phyloP scores from a whole-genome alignment of 2,113 vertebrate species.

The Anolis sagrei region DNA sequence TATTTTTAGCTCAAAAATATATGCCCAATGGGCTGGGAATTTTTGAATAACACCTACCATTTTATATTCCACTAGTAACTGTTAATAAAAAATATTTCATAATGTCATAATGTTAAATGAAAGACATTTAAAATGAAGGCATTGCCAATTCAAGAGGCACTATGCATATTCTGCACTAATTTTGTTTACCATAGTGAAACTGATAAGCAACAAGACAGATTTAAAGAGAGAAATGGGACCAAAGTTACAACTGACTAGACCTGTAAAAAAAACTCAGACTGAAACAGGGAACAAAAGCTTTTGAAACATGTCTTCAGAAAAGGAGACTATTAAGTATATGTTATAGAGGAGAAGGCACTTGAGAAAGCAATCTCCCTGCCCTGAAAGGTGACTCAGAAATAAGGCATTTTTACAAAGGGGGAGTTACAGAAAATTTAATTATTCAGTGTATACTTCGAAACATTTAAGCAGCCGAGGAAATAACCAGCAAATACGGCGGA shows the following conservation, averaged over 20 bases:
- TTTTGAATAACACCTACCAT: not conserved
- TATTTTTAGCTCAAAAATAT: not conserved
- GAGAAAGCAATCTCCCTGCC: too few relatives aligned
- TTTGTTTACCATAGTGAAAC: not conserved
- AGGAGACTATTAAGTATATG: not conserved
- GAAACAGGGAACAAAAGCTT: not conserved
- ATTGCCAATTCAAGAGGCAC: not conserved
- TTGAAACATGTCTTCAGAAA: too few relatives aligned
- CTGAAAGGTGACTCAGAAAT: too few relatives aligned
- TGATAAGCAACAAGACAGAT: not conserved
- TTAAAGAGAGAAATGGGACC: not conserved
- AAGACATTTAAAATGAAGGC: not conserved
- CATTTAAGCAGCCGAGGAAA: not conserved
- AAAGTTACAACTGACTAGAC: not conserved
- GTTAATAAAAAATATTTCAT: not conserved
- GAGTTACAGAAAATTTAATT: too few relatives aligned
- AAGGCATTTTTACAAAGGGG: too few relatives aligned
- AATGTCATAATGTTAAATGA: not conserved
- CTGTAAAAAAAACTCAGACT: not conserved
- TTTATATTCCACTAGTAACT: not conserved
- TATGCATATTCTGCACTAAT: not conserved
- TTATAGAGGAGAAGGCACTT: too few relatives aligned
- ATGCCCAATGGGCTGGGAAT: not conserved
- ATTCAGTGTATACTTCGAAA: not conserved
- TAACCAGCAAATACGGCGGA: too few relatives aligned